These are phyloP conservation scores for Pyrocephalus nanus DNA, from an alignment of 2,797 vertebrate genomes.

Conservation along the genomic window DNA sequence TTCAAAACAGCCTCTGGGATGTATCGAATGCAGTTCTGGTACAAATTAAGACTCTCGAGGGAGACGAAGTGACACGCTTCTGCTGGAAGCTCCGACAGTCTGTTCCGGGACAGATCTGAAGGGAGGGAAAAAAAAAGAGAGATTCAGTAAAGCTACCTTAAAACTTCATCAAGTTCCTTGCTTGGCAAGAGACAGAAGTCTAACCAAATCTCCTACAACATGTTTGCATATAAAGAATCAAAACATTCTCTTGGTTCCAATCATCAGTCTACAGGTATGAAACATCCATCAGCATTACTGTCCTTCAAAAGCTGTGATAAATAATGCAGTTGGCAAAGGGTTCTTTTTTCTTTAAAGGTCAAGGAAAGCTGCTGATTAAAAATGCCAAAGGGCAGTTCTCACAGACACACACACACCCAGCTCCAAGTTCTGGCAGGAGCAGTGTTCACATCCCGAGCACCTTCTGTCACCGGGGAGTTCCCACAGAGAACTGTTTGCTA, in stretches of 20 bases:
- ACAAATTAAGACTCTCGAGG: conserved; percentile 93
- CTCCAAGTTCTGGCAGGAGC: neutral
- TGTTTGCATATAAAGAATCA: neutral
- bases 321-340: neutral
- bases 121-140: neutral
- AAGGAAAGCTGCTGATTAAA: neutral
- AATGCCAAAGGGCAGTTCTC: neutral
- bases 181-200: neutral
- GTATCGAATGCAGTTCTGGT: conserved; percentile 95
- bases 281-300: neutral
- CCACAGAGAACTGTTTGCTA: neutral
- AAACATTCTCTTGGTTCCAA: neutral
- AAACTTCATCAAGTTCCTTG: neutral
- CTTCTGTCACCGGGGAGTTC: neutral
- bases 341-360: neutral
- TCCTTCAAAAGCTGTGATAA: neutral
- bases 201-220: neutral
- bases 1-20: conserved; percentile 91
- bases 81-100: conserved; percentile 89
- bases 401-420: neutral
- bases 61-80: conserved; percentile 93
- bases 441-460: neutral
- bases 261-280: neutral
- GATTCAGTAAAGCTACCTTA: neutral
- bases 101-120: conserved; percentile 92